phyloP scores from a whole-genome alignment of 35 echinoderm and acorn worm genomes.

The Ptychodera flava region DNA sequence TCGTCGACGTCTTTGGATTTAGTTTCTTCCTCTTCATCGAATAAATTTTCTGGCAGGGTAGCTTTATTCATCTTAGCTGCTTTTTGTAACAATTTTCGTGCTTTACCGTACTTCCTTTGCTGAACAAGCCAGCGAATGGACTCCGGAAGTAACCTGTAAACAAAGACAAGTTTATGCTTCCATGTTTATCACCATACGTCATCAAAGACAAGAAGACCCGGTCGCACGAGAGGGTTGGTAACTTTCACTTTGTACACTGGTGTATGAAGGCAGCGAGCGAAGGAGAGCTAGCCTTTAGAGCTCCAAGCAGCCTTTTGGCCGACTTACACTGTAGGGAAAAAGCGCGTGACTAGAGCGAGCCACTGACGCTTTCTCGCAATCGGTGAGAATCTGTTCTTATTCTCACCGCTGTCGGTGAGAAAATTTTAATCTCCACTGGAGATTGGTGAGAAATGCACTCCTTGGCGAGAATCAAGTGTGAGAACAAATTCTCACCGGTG shows the following conservation, averaged over 20 bases:
- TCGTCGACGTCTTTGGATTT: no score
- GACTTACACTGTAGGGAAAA: no score
- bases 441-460: no score
- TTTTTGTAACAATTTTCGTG: constrained; percentile 25
- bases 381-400: no score
- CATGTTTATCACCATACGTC: neutral
- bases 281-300: constrained; percentile 15
- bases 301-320: constrained; percentile 26
- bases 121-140: constrained; percentile 46
- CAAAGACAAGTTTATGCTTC: neutral
- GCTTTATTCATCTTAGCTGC: constrained; percentile 23
- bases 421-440: no score
- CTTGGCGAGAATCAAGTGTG: no score
- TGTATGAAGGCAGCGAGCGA: neutral
- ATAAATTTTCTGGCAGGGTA: neutral
- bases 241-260: neutral
- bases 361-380: no score
- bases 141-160: constrained; percentile 36
- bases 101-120: constrained; percentile 32
- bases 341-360: no score
- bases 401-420: no score
- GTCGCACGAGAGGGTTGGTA: neutral
- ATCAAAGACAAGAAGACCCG: neutral
- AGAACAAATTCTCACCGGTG: no score
- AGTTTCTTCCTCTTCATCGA: neutral